Evolutionary conservation across 2,888 invertebrate species (phyloP).

Genomic region (Chouioia cunea): DNA sequence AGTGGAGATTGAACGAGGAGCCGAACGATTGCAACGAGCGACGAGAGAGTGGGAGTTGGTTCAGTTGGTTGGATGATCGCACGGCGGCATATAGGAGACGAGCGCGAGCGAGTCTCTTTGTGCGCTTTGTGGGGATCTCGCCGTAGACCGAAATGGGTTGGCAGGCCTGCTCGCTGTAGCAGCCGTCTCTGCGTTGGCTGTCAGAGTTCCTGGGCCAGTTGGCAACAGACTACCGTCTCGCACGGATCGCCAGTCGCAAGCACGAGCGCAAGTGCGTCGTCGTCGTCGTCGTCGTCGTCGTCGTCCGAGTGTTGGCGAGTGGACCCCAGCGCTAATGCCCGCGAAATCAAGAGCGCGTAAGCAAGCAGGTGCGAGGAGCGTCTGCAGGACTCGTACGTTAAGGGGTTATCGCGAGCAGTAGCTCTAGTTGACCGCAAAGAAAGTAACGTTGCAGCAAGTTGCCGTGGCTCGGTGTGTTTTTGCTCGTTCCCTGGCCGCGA

Average conservation of each 20-base stretch:
- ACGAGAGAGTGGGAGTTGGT: too few relatives aligned
- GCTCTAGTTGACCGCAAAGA: not conserved
- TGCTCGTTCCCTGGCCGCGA: too few relatives aligned
- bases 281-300: not conserved
- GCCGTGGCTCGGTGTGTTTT: too few relatives aligned
- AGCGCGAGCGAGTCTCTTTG: slow-evolving; percentile 7
- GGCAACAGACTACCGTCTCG: slow-evolving; percentile 65
- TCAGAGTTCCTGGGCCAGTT: slow-evolving; percentile 62
- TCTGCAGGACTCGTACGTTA: not conserved
- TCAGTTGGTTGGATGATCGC: too few relatives aligned
- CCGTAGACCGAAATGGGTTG: slow-evolving; percentile 39
- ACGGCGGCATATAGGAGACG: too few relatives aligned
- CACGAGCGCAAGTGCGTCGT: not conserved
- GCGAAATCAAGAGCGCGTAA: not conserved
- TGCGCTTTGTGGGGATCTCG: too few relatives aligned
- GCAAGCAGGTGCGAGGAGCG: not conserved
- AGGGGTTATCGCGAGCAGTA: not conserved
- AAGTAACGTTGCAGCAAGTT: too few relatives aligned
- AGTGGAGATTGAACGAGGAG: too few relatives aligned
- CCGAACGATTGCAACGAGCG: too few relatives aligned
- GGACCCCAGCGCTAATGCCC: not conserved
- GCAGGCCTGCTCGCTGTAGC: slow-evolving; percentile 44
- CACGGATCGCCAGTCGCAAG: slow-evolving; percentile 36
- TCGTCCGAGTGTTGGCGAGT: not conserved
- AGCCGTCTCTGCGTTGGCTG: not conserved